Base-by-base conservation (phyloP, 2,113 vertebrate species). In the Plestiodon gilberti region DNA sequence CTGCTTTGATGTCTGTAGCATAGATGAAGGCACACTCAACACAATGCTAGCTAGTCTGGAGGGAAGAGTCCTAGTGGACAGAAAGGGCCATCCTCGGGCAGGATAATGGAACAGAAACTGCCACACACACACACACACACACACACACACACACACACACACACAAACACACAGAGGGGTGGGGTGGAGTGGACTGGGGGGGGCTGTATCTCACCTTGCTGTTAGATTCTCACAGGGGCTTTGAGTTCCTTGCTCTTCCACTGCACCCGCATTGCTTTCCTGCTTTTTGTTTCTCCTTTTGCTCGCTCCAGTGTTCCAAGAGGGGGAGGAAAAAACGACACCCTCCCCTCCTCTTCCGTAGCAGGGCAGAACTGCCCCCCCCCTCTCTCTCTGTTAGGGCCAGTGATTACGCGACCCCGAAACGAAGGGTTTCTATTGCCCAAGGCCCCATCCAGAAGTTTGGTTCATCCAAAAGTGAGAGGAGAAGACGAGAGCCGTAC, bases 371-470 rank as follows among this genome's bases (percentile, higher is more conserved):
- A 2, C 15, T 17, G 62, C 61, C 43, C 61, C n/a, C n/a, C n/a
- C n/a, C n/a, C n/a, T n/a, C n/a, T n/a, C 83, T 33, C 38, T 76
- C 22, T 65, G 52, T 6, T 61, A 61, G 17, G 84, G 38, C 57
- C 57, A 8, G 55, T 9, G 64, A 30, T n/a, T 35, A 62, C 23
- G 59, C 67, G 61, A 74, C 30, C 78, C 85, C 57, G 1, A 74
- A 15, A 17, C 57, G 22, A 23, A 62, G 22, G 84, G 57, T 20
- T 6, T 28, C 84, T 86, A 74, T 18, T 2, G 59, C 78, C 3
- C 52, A 52, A 65, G 40, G 78, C 78, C 85, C 78, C 85, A 87
- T 81, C 40, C 78, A 81, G 70, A 87, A 87, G 78, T 86, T 86
- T 86, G 85, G 77, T 81, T 35, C 78, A 35, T 64, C 43, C 85